phyloP scores from a whole-genome alignment of 2,113 vertebrate genomes.

The western clawed frog (Xenopus tropicalis) region UCB_Xtro_10.0 CM004451.2:14905501-14906000 shows the following conservation, averaged over 20 bases:
- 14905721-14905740: conserved; percentile 27
- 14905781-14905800: conserved; percentile 21
- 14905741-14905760: conserved; percentile 41
- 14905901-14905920: too few species aligned
- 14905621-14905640: conserved; percentile 29
- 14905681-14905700: conserved; percentile 26
- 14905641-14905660: conserved; percentile 31
- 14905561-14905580: background rate
- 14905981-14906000: too few species aligned
- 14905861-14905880: too few species aligned
- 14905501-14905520: too few species aligned
- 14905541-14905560: too few species aligned
- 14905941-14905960: too few species aligned
- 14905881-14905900: too few species aligned
- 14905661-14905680: conserved; percentile 33
- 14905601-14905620: conserved; percentile 33
- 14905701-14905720: conserved; percentile 21
- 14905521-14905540: too few species aligned
- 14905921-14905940: too few species aligned
- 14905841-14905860: too few species aligned
- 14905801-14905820: background rate
- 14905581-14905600: background rate
- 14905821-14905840: too few species aligned
- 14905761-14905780: conserved; percentile 42
- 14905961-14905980: too few species aligned